A percentile compares a stretch with the other conserved stretches of the same genome.
Evolutionary conservation across 2,888 invertebrate genomes (phyloP).

Genomic region (Cataglyphis cursor): DNA sequence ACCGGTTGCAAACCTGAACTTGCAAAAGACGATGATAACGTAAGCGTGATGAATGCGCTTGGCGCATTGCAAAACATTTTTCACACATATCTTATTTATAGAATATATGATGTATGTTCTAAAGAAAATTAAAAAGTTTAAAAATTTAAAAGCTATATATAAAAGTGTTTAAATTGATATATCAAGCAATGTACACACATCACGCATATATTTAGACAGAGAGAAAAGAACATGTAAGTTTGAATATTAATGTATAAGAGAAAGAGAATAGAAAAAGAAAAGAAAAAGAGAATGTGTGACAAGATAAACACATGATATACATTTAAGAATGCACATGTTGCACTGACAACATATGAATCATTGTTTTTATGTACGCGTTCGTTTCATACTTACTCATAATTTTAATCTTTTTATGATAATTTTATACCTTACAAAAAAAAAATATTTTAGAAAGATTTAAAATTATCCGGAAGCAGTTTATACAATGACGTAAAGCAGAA

Average conservation of each 20-base stretch:
- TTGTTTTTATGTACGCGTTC: not conserved
- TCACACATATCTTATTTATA: constrained; percentile 28
- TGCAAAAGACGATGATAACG: constrained; percentile 45
- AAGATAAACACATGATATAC: not conserved
- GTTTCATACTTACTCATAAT: not conserved
- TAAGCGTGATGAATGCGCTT: constrained; percentile 44
- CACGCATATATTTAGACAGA: not conserved
- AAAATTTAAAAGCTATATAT: not conserved
- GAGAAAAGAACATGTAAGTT: no score
- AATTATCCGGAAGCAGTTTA: constrained; percentile 21
- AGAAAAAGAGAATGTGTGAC: not conserved
- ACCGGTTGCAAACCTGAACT: constrained; percentile 24
- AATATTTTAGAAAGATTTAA: not conserved
- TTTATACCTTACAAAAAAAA: not conserved
- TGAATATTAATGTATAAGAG: no score
- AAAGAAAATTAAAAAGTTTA: not conserved
- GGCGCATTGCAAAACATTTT: constrained; percentile 17
- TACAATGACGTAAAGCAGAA: constrained; percentile 28
- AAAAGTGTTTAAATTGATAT: not conserved
- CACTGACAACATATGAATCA: not conserved
- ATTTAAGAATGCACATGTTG: not conserved
- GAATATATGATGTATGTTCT: not conserved
- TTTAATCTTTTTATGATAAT: not conserved
- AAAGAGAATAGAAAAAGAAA: no score
- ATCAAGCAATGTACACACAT: not conserved